A percentile compares a stretch with the other conserved stretches of the same genome.
phyloP scores from a whole-genome alignment of 2,888 invertebrate genomes.

The Eurytoma californica region DNA sequence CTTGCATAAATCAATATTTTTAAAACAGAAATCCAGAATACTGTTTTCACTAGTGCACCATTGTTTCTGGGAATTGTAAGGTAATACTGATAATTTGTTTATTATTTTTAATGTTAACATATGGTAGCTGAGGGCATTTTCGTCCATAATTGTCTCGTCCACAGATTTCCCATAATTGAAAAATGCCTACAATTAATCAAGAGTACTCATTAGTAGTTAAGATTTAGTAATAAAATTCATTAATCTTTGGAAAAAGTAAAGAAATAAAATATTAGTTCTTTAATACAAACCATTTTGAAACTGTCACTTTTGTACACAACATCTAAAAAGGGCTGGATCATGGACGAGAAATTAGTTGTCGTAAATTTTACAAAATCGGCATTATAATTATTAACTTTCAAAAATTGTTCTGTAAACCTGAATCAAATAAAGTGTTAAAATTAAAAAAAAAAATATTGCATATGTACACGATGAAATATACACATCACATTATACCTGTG shows the following conservation, averaged over 20 bases:
- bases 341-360: constrained; percentile 57
- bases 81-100: constrained; percentile 60
- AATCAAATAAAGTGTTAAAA: not conserved
- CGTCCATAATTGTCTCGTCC: too few relatives aligned
- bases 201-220: too few relatives aligned
- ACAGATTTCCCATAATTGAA: constrained; percentile 60
- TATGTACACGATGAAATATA: not conserved
- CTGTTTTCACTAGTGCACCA: constrained; percentile 61
- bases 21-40: constrained; percentile 62
- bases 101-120: constrained; percentile 64
- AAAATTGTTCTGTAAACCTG: constrained; percentile 48
- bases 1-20: constrained; percentile 63
- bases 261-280: not conserved
- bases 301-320: constrained; percentile 57
- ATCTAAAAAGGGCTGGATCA: constrained; percentile 60
- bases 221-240: too few relatives aligned
- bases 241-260: not conserved
- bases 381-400: constrained; percentile 53
- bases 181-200: constrained; percentile 60
- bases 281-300: constrained; percentile 56
- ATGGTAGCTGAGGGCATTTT: constrained; percentile 64
- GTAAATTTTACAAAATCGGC: constrained; percentile 58
- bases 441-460: too few relatives aligned
- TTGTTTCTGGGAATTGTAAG: constrained; percentile 58
- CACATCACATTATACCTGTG: constrained; percentile 41